Evolutionary conservation across 92 coral and sea anemone genomes (phyloP).

Genomic region (Epizoanthus scotinus): DNA sequence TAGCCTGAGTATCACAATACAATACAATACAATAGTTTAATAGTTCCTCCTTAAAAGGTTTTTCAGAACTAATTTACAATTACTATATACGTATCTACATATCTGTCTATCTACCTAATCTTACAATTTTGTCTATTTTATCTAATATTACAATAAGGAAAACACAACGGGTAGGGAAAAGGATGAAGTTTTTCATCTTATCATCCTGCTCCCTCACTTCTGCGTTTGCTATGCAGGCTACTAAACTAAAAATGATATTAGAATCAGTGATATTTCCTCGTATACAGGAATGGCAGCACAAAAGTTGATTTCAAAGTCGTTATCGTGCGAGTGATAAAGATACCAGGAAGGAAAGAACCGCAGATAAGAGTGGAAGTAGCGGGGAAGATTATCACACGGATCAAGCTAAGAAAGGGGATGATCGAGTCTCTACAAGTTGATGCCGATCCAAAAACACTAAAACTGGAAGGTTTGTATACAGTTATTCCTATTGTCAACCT

Average conservation of each 20-base stretch:
- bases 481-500: not conserved
- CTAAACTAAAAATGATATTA: not conserved
- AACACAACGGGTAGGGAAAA: too few species aligned
- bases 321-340: constrained; percentile 23
- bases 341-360: constrained; percentile 17
- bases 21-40: too few species aligned
- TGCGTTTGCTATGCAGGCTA: too few species aligned
- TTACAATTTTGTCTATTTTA: too few species aligned
- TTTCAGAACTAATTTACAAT: too few species aligned
- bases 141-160: too few species aligned
- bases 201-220: not conserved
- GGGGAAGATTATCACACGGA: constrained; percentile 14
- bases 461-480: not conserved
- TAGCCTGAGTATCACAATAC: too few species aligned
- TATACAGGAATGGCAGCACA: constrained; percentile 16
- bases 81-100: too few species aligned
- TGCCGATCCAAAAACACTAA: constrained; percentile 15
- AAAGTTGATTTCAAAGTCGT: constrained; percentile 31
- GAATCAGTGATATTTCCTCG: not conserved
- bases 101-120: too few species aligned
- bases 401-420: constrained; percentile 7
- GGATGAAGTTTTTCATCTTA: too few species aligned
- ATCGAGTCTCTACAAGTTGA: constrained; percentile 19
- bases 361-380: constrained; percentile 34
- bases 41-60: too few species aligned